Conservation (phyloP, 1,140 invertebrate genomes). For the Hylyphantes graminicola region DNA sequence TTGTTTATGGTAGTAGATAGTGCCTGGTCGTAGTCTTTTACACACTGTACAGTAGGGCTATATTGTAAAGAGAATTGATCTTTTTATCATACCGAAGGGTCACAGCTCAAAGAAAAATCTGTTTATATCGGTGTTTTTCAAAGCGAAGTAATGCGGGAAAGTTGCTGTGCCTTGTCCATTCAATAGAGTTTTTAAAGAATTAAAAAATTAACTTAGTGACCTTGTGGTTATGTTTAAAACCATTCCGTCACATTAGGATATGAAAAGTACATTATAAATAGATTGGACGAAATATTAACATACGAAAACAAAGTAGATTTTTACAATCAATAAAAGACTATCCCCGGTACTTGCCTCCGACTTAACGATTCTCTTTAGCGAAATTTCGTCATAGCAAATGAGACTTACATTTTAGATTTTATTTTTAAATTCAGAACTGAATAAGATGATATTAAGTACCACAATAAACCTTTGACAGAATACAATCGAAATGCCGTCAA, state of each 20-base stretch:
- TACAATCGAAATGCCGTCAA: neutral
- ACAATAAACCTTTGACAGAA: neutral
- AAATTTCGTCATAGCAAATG: neutral
- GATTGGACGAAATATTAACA: conserved; percentile 19
- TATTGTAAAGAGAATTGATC: conserved; percentile 44
- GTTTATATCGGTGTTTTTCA: conserved; percentile 59
- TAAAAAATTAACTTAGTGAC: conserved; percentile 21
- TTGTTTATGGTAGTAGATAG: conserved; percentile 53
- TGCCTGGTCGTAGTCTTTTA: conserved; percentile 56
- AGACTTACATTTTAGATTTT: neutral
- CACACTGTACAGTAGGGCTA: conserved; percentile 53
- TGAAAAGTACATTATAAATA: conserved; percentile 25
- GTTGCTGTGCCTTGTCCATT: conserved; percentile 57
- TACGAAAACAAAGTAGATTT: neutral
- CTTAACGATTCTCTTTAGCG: neutral
- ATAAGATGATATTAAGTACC: neutral
- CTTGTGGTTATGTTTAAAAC: conserved; percentile 11
- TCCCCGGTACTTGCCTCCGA: neutral
- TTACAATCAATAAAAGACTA: conserved; percentile 2
- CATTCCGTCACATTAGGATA: conserved; percentile 35
- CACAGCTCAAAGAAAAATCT: conserved; percentile 41
- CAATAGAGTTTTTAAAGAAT: conserved; percentile 42
- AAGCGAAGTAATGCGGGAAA: conserved; percentile 48
- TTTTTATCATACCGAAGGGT: conserved; percentile 24
- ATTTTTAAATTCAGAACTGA: neutral